A percentile compares a stretch with the other conserved stretches of the same genome.
These are phyloP conservation scores for Chaetura pelagica DNA, from an alignment of 2,113 vertebrate species.

Conservation along the genomic window DNA sequence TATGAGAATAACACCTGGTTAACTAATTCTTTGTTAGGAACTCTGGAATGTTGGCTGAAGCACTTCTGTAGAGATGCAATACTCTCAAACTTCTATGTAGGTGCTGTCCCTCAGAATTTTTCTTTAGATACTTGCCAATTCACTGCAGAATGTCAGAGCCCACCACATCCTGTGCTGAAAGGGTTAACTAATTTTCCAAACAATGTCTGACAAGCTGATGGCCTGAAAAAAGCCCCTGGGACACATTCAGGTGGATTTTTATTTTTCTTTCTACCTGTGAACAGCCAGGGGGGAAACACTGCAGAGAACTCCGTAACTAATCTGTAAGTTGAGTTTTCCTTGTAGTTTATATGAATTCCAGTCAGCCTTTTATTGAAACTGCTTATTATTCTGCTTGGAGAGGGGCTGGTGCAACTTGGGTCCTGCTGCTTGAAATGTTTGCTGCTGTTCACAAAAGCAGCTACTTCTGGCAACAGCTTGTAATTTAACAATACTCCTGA, in stretches of 20 bases:
- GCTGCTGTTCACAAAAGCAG: neutral
- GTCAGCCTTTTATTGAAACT: neutral
- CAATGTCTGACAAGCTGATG: neutral
- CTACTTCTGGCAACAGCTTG: slow-evolving; percentile 8
- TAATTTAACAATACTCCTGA: slow-evolving; percentile 46
- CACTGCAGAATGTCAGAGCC: neutral
- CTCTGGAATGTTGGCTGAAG: neutral
- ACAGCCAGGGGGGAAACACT: neutral
- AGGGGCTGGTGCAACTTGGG: neutral
- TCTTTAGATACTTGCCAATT: neutral
- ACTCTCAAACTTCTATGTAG: neutral
- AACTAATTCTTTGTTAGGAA: neutral
- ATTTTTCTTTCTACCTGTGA: neutral
- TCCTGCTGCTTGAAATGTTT: slow-evolving; percentile 6
- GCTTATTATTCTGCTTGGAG: neutral
- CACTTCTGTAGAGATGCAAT: neutral
- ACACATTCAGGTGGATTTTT: neutral
- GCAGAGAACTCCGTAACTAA: neutral
- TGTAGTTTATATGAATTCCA: neutral
- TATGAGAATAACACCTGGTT: neutral
- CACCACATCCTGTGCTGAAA: neutral
- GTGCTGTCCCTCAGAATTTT: neutral
- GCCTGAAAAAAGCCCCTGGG: neutral
- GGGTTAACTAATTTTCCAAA: neutral
- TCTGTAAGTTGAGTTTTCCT: neutral